Evolutionary conservation across 92 coral and sea anemone species (phyloP), one percentile per base, ranked within the genome.

Genomic region (Zoanthus sansibaricus): DNA sequence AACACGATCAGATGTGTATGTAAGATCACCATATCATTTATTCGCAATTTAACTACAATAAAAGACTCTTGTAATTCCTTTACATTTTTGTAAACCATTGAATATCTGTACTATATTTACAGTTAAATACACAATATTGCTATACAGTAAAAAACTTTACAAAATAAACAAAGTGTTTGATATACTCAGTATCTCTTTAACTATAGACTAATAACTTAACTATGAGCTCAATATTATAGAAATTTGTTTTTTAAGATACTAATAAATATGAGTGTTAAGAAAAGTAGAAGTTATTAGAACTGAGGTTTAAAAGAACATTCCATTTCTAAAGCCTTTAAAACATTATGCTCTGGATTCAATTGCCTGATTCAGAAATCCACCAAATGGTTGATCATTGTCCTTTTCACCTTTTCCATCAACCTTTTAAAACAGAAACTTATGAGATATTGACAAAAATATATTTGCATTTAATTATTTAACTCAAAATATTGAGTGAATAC

Each of bases 81-180:
- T 71, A 30, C 30, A 13, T 15, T 64, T 79, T 69, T 66, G 64
- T 80, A 80, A 80, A 67, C 66, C 85, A 45, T 80, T 80, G 13
- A 80, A 62, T 80, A 37, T 46, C 75, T 66, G 44, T 80, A 80
- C 85, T 61, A 59, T 80, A 80, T 80, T 80, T 80, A 80, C 85
- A 80, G 47, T 67, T 48, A 80, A 80, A 80, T 80, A 80, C 70
- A 64, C 83, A 78, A 59, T 54, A 33, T 49, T 49, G 67, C 37
- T 64, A 75, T 80, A 80, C 85, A 80, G 85, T 80, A 80, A 80
- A 80, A 80, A 80, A 9, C 75, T 42, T 79, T 80, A 80, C 85
- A 80, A 80, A 80, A 80, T 80, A 46, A 80, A 80, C 85, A 80
- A 79, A 80, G 45, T 54, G 69, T 62, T 45, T 16, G 17, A 46